These are phyloP conservation scores for Heliconius nattereri DNA, from an alignment of 1,140 invertebrate species.

Conservation along the genomic window DNA sequence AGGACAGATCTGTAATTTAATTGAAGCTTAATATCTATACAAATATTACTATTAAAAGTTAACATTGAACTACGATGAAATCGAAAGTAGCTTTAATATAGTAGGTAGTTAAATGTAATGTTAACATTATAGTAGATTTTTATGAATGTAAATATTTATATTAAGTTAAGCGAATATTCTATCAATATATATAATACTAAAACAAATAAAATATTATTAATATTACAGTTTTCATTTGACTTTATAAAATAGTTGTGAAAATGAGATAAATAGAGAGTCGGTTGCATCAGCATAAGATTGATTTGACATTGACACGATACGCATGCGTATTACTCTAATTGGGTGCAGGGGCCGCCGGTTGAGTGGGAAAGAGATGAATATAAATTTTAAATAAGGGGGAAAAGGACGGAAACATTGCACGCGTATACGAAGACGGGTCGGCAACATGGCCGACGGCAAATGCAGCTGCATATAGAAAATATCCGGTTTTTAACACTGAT, in stretches of 20 bases:
- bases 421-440: slow-evolving; percentile 52
- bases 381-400: slow-evolving; percentile 39
- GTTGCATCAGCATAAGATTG: slow-evolving; percentile 78
- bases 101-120: no score
- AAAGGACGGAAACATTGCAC: slow-evolving; percentile 47
- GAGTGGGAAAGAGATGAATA: slow-evolving; percentile 48
- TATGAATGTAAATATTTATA: no score
- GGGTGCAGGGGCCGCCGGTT: slow-evolving; percentile 49
- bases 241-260: slow-evolving; percentile 6
- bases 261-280: slow-evolving; percentile 25
- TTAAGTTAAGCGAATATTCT: no score
- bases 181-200: no score
- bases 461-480: slow-evolving; percentile 63
- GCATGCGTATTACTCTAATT: slow-evolving; percentile 78
- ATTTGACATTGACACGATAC: slow-evolving; percentile 78
- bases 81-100: no score
- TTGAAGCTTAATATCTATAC: no score
- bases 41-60: no score
- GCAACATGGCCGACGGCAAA: slow-evolving; percentile 70
- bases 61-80: no score
- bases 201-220: no score
- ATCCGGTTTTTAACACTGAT: slow-evolving; percentile 5
- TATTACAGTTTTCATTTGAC: not conserved
- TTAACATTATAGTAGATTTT: no score
- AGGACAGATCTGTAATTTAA: no score